phyloP scores from a whole-genome alignment of 1,140 invertebrate species.

The Eubasilissa regina region DNA sequence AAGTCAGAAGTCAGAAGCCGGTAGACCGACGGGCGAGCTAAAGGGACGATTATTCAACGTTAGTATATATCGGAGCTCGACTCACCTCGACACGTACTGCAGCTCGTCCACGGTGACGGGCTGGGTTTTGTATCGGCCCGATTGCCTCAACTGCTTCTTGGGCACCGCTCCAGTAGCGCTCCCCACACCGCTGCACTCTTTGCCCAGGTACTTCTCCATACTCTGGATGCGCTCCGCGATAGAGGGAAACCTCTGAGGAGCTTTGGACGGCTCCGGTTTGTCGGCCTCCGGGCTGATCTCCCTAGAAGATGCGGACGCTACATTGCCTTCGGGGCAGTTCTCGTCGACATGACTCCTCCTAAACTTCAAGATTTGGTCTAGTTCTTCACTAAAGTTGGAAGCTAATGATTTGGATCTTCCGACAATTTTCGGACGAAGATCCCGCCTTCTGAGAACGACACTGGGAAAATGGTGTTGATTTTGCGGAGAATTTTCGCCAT shows the following conservation, averaged over 20 bases:
- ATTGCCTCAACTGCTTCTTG: slow-evolving; percentile 67
- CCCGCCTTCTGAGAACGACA: slow-evolving; percentile 64
- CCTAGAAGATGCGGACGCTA: slow-evolving; percentile 3
- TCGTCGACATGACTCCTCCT: slow-evolving; percentile 69
- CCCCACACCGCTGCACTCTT: slow-evolving; percentile 64
- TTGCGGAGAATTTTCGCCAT: background rate
- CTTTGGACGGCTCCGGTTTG: slow-evolving; percentile 61
- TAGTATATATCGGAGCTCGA: slow-evolving; percentile 34
- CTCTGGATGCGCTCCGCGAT: slow-evolving; percentile 70
- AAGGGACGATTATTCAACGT: too few relatives aligned
- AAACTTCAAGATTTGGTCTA: slow-evolving; percentile 68
- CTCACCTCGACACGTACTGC: slow-evolving; percentile 73
- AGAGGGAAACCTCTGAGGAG: slow-evolving; percentile 67
- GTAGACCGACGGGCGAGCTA: too few relatives aligned
- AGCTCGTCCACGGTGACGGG: slow-evolving; percentile 79
- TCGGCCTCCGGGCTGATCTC: slow-evolving; percentile 58
- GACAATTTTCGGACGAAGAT: slow-evolving; percentile 31
- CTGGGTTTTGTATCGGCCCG: slow-evolving; percentile 77
- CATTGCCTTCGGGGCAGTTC: slow-evolving; percentile 64
- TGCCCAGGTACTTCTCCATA: slow-evolving; percentile 69
- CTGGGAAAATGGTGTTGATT: slow-evolving; percentile 52
- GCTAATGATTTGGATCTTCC: slow-evolving; percentile 68
- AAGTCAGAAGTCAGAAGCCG: too few relatives aligned
- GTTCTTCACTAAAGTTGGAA: slow-evolving; percentile 69
- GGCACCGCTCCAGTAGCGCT: slow-evolving; percentile 65